Evolutionary conservation across 2,113 vertebrate genomes (phyloP), one percentile per base, ranked within the genome.

Genomic region (Perognathus longimembris): DNA sequence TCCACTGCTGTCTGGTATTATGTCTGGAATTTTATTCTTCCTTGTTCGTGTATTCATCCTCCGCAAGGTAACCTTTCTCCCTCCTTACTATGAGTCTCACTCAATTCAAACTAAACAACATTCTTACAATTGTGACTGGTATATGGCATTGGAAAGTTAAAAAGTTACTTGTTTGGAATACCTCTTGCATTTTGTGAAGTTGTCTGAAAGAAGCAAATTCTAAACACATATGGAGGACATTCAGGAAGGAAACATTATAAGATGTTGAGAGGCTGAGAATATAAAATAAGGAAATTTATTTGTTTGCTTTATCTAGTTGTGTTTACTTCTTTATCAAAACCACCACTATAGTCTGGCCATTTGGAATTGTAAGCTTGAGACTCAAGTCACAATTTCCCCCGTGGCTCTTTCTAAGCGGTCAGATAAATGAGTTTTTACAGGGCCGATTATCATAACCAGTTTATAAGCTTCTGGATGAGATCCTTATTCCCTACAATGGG

Each of bases 11-110:
- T 99, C 99, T 0, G 99, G 99, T 73, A 97, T 99, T 92, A 99
- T 99, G 99, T 99, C 99, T 95, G 99, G 98, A 86, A 40, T 99
- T 94, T 98, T 99, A 45, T 99, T 99, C 97, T 99, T 98, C 97
- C 97, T 98, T 0, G 98, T 99, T 76, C 98, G 97, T 45, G 98
- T 96, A 95, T 98, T 99, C 98, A 99, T 99, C 79, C 98, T 99
- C 64, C 95, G 79, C 42, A 99, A 99, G 99, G 99, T 99, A 98
- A 98, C 96, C 30, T 61, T 77, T 86, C 63, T 93, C 36, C 6
- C 10, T 5, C 0, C 8, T 24, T 0, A 32, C 63, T 28, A 4
- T n/a, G 66, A 50, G 64, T 77, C 45, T n/a, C 59, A 61, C 36
- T 28, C 70, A 36, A 54, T 71, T 88, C 59, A 91, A 6, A 74